Percentiles rank a stretch among this genome's conserved stretches.
Conservation (phyloP, 2,797 vertebrate species). For the Buphagus erythrorhynchus region DNA sequence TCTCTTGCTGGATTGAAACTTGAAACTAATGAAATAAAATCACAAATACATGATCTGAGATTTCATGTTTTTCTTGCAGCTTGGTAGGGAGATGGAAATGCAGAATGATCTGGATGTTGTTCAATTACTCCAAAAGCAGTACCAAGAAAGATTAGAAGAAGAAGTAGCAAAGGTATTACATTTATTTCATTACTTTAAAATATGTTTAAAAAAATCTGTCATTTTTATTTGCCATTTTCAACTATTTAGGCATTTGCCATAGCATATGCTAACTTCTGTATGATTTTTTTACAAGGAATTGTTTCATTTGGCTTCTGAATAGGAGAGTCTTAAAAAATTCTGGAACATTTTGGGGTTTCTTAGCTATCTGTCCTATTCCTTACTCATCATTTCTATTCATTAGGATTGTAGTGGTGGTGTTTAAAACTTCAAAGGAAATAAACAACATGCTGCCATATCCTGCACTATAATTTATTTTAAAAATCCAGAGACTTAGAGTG, state of each 20-base stretch:
- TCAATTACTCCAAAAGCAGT: slow-evolving; percentile 77
- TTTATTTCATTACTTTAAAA: background rate
- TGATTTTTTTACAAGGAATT: background rate
- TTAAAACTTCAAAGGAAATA: background rate
- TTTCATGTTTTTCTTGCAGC: slow-evolving; percentile 59
- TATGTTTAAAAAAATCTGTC: background rate
- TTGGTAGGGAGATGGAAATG: slow-evolving; percentile 43
- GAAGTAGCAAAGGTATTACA: slow-evolving; percentile 91
- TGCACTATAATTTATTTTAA: background rate
- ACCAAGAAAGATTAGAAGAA: slow-evolving; percentile 87
- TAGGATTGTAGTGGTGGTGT: background rate
- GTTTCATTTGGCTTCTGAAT: background rate
- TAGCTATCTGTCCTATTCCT: background rate
- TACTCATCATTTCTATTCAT: background rate
- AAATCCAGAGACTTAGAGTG: background rate
- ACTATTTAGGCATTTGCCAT: background rate
- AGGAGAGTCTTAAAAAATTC: background rate
- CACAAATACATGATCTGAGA: background rate
- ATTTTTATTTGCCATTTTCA: background rate
- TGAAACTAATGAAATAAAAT: background rate
- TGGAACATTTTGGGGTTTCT: background rate
- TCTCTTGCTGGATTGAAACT: background rate
- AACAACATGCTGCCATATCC: background rate
- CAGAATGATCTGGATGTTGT: slow-evolving; percentile 38
- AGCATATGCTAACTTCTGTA: background rate